Evolutionary conservation across 1,140 invertebrate species (phyloP).

Genomic region (Cydia fagiglandana): DNA sequence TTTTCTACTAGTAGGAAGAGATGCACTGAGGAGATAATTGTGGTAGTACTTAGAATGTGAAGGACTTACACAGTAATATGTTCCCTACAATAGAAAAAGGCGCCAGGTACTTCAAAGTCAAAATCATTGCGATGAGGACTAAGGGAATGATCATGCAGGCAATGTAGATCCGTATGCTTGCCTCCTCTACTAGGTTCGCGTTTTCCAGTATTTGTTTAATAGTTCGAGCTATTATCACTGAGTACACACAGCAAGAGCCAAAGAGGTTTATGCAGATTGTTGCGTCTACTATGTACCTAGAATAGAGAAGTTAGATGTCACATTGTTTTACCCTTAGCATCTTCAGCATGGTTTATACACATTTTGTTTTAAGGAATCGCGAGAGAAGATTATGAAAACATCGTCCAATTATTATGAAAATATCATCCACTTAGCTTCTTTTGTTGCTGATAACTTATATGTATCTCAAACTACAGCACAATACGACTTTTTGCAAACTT

Average conservation of each 20-base stretch:
- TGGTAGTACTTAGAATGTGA: too few species aligned
- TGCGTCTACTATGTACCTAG: slow-evolving; percentile 22
- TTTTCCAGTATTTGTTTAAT: slow-evolving; percentile 31
- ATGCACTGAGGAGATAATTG: too few species aligned
- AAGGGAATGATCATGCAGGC: slow-evolving; percentile 3
- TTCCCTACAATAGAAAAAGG: slow-evolving; percentile 30
- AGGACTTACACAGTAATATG: slow-evolving; percentile 11
- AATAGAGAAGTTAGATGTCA: neutral
- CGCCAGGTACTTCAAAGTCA: slow-evolving; percentile 24
- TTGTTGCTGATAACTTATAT: too few species aligned
- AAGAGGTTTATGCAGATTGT: slow-evolving; percentile 32
- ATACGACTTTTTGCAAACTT: too few species aligned
- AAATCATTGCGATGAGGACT: slow-evolving; percentile 23
- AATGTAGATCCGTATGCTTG: slow-evolving; percentile 15
- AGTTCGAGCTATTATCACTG: slow-evolving; percentile 27
- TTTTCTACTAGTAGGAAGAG: too few species aligned
- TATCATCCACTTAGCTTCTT: too few species aligned
- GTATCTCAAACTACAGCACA: too few species aligned
- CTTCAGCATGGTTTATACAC: neutral
- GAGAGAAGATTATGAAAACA: too few species aligned
- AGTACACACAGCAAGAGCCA: slow-evolving; percentile 33
- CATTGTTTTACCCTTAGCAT: neutral
- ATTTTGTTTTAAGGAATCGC: too few species aligned
- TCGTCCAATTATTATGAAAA: too few species aligned
- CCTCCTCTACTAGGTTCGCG: neutral